phyloP scores from a whole-genome alignment of 2,888 invertebrate species.

The Cryptus viduatorius region DNA sequence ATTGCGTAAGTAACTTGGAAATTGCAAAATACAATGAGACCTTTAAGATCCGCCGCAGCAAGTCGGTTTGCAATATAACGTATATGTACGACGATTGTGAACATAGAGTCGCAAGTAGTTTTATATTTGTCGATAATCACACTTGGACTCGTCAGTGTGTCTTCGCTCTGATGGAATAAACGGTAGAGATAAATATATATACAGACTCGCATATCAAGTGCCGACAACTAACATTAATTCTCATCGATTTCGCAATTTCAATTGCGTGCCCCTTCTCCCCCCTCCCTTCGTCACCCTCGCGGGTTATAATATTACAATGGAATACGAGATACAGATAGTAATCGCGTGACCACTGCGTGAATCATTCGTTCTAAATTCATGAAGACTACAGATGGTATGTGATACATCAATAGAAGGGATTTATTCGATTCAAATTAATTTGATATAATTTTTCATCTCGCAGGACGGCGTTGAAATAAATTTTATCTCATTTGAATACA shows the following conservation, averaged over 20 bases:
- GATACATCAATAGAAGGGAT: background rate
- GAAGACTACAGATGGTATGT: background rate
- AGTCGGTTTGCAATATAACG: conserved; percentile 51
- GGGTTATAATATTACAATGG: conserved; percentile 60
- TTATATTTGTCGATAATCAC: conserved; percentile 67
- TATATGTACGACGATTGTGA: conserved; percentile 52
- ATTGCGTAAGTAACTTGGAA: conserved; percentile 66
- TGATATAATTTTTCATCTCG: too few species aligned
- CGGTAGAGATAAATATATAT: conserved; percentile 55
- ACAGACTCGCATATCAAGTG: conserved; percentile 28
- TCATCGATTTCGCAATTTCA: conserved; percentile 64
- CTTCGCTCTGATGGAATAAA: conserved; percentile 61
- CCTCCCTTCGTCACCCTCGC: background rate
- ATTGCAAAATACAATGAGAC: conserved; percentile 71
- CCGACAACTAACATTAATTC: conserved; percentile 63
- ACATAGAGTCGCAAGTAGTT: conserved; percentile 27
- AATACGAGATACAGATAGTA: conserved; percentile 39
- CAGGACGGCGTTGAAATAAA: background rate
- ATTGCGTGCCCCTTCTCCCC: conserved; percentile 41
- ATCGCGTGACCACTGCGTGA: conserved; percentile 49
- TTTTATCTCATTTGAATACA: background rate
- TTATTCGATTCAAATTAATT: background rate
- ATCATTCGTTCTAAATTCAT: conserved; percentile 55
- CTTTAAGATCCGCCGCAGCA: conserved; percentile 63
- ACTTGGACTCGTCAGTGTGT: conserved; percentile 62